Conservation (phyloP, 2,888 invertebrate species). For the Mayetiola destructor region DNA sequence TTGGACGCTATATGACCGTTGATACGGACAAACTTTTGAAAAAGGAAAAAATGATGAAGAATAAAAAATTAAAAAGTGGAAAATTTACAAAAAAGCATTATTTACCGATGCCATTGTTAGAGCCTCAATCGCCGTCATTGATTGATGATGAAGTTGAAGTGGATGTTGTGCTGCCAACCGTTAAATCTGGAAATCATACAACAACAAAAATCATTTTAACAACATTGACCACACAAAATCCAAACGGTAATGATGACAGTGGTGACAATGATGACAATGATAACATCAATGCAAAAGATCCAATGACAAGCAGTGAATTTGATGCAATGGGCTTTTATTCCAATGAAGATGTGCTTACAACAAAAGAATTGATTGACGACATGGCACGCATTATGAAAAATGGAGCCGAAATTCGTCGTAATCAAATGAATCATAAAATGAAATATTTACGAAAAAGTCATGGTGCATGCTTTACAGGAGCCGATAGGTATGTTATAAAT, state of each 20-base stretch:
- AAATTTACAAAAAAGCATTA: background rate
- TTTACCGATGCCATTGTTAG: background rate
- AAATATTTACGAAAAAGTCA: constrained; percentile 19
- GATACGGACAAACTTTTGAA: constrained; percentile 18
- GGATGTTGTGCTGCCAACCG: background rate
- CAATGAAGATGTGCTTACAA: constrained; percentile 27
- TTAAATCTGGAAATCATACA: background rate
- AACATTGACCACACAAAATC: constrained; percentile 19
- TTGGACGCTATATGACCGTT: constrained; percentile 18
- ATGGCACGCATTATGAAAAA: constrained; percentile 35
- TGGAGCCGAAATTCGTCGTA: constrained; percentile 22
- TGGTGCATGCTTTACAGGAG: constrained; percentile 66
- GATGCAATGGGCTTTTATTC: constrained; percentile 18
- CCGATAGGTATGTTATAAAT: constrained; percentile 38
- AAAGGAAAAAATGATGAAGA: constrained; percentile 13
- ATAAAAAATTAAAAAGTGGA: constrained; percentile 5
- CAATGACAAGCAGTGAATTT: constrained; percentile 18
- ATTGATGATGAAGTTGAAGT: background rate
- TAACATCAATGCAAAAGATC: constrained; percentile 26
- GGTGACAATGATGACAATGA: constrained; percentile 22
- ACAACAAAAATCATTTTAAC: constrained; percentile 4
- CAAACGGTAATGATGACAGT: background rate
- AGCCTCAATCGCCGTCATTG: background rate
- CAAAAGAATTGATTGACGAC: constrained; percentile 31
- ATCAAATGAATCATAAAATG: constrained; percentile 19